Conservation (phyloP, 92 coral and sea anemone species). For the Muricea muricata region DNA sequence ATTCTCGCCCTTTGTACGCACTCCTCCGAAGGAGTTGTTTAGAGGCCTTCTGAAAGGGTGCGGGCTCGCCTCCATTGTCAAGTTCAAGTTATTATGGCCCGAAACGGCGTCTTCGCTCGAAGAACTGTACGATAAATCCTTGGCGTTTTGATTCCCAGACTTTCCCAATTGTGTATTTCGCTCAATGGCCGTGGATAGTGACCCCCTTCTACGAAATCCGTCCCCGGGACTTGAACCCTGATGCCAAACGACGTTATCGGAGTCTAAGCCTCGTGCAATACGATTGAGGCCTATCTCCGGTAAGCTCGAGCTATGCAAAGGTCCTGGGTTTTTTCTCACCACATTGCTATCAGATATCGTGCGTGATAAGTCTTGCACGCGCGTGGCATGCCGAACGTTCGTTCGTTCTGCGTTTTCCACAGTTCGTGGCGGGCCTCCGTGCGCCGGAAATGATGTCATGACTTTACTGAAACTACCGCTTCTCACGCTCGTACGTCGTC, state of each 20-base stretch:
- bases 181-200: background rate
- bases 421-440: constrained; percentile 34
- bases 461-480: constrained; percentile 61
- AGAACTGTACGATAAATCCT: background rate
- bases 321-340: background rate
- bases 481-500: constrained; percentile 19
- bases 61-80: constrained; percentile 12
- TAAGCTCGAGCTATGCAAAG: constrained; percentile 27
- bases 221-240: constrained; percentile 15
- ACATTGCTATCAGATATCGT: background rate
- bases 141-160: too few species aligned
- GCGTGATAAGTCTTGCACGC: background rate
- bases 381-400: background rate
- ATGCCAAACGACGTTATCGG: background rate
- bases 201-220: background rate
- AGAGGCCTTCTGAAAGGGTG: constrained; percentile 9
- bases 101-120: background rate
- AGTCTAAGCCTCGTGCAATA: background rate
- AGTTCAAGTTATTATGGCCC: background rate
- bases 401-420: constrained; percentile 27
- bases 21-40: constrained; percentile 66
- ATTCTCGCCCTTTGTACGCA: constrained; percentile 53
- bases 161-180: background rate
- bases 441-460: constrained; percentile 41
- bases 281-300: constrained; percentile 21